Base-by-base conservation (phyloP, 2,113 vertebrate species). In the Phrynosoma platyrhinos region DNA sequence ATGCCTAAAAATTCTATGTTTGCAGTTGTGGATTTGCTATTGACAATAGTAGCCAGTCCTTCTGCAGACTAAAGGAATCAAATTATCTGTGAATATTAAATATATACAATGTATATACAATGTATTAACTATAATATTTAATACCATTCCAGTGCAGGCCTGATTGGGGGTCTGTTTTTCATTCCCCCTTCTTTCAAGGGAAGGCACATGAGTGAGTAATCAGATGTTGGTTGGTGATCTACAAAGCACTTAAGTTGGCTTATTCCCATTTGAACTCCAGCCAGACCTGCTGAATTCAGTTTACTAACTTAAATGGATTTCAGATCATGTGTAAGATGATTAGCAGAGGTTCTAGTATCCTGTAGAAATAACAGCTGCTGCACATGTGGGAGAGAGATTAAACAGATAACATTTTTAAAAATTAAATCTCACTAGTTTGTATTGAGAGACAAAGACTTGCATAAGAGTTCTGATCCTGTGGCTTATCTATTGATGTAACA, bases 361-460 rank as follows among this genome's bases (percentile, higher is more conserved):
- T 81, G 68, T 72, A 74, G 78, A 81, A 81, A 87, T 81, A 80
- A 58, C 86, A 87, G 78, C 78, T 75, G 69, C 62, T 82, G 68
- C 53, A 87, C 79, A 75, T 81, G 40, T 82, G 79, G 62, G 58
- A 23, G 9, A 74, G 42, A 30, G 72, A 42, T 21, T 72, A 36
- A 52, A n/a, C 68, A 74, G 23, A 87, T 74, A 58, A 40, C 20
- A 62, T 66, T 42, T 64, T 20, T 66, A 53, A 62, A 62, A 12
- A 79, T 30, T 87, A 72, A 87, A 74, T 79, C 42, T 79, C 62
- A 79, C n/a, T 79, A 79, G 42, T 53, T 58, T 64, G 20, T 66
- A 30, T 53, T 42, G 55, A 75, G 79, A 87, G 40, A 58, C 20
- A 8, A 78, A 55, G 66, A 58, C 23, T 81, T 81, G 27, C 5